Evolutionary conservation across 2,888 invertebrate genomes (phyloP).

Genomic region (Uloborus plumipes): DNA sequence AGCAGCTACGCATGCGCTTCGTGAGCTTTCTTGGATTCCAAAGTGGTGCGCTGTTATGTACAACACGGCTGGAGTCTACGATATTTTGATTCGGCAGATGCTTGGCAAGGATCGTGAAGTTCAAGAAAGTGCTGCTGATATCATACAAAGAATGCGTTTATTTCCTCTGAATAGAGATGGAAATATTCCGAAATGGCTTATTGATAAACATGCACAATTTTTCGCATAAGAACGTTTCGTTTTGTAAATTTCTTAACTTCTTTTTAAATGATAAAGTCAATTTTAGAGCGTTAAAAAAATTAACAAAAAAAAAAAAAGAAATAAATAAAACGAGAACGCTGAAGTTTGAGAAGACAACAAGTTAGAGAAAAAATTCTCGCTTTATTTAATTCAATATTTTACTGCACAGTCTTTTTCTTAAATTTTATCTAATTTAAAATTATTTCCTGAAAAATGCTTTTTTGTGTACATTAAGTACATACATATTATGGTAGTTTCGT

Average conservation of each 20-base stretch:
- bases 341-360: no score
- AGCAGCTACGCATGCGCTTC: conserved; percentile 37
- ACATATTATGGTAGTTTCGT: no score
- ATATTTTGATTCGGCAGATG: conserved; percentile 35
- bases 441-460: no score
- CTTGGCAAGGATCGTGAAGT: conserved; percentile 21
- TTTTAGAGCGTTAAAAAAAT: no score
- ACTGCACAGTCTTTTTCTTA: no score
- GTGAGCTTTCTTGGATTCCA: conserved; percentile 36
- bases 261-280: no score
- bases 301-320: no score
- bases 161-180: conserved; percentile 46
- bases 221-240: neutral
- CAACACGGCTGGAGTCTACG: conserved; percentile 31
- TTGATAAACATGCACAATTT: conserved; percentile 38
- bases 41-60: conserved; percentile 47
- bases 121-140: conserved; percentile 39
- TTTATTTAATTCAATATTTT: no score
- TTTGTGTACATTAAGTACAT: no score
- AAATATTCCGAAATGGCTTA: conserved; percentile 41
- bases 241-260: neutral
- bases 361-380: no score
- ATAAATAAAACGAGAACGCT: no score
- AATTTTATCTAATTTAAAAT: no score
- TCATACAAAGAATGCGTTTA: conserved; percentile 51